Percentiles rank a stretch among this genome's conserved stretches.
Conservation (phyloP, 2,113 vertebrate species). For the Microcebus lehilahytsara region DNA sequence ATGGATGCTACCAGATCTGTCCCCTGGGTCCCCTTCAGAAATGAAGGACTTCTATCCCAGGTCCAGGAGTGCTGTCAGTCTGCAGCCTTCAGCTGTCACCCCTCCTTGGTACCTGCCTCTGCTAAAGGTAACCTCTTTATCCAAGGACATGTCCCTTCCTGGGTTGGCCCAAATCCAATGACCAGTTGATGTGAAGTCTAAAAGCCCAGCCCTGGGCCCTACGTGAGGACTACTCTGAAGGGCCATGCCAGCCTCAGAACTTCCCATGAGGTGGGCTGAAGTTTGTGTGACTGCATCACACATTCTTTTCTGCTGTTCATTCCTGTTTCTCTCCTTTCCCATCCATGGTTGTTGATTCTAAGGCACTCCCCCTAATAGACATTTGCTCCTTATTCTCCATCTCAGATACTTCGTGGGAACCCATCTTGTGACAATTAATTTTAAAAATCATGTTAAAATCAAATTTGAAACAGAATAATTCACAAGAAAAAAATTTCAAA, state of each 20-base stretch:
- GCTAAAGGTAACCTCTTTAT: background rate
- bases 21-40: background rate
- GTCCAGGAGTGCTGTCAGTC: background rate
- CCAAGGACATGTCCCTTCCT: background rate
- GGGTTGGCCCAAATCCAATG: background rate
- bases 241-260: background rate
- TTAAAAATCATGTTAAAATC: background rate
- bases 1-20: background rate
- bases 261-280: background rate
- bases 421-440: background rate
- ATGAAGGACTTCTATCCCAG: background rate
- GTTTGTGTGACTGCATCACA: background rate
- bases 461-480: constrained; percentile 9
- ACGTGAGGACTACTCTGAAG: background rate
- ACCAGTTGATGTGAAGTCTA: background rate
- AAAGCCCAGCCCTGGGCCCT: background rate
- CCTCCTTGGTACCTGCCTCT: background rate
- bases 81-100: background rate
- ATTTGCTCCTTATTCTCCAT: background rate
- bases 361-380: background rate
- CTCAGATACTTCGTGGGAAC: background rate
- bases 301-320: background rate
- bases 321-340: background rate
- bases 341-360: background rate
- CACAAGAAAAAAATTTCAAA: background rate